Evolutionary conservation across 2,888 invertebrate species (phyloP).

Genomic region (Malthinus flaveolus): DNA sequence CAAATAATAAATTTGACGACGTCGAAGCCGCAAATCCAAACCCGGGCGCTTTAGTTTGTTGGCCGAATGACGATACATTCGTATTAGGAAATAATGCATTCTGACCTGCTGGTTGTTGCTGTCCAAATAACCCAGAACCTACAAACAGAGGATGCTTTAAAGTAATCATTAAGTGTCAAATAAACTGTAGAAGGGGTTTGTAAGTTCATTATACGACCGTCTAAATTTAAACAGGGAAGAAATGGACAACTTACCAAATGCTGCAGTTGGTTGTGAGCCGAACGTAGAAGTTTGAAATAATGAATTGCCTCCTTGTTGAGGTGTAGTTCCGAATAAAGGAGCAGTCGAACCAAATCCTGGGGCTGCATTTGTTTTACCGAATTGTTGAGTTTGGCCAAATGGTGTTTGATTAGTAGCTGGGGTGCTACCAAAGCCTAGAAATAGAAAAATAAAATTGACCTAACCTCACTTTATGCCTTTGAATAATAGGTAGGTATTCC

Average conservation of each 20-base stretch:
- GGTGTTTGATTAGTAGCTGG: slow-evolving; percentile 36
- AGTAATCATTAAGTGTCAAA: not conserved
- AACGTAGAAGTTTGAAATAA: slow-evolving; percentile 70
- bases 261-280: slow-evolving; percentile 58
- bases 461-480: no score
- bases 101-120: slow-evolving; percentile 50
- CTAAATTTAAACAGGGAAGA: not conserved
- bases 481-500: not conserved
- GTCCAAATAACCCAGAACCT: slow-evolving; percentile 37
- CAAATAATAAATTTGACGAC: slow-evolving; percentile 18
- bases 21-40: slow-evolving; percentile 52
- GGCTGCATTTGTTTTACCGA: slow-evolving; percentile 61
- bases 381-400: slow-evolving; percentile 45
- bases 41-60: slow-evolving; percentile 59
- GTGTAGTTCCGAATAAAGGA: slow-evolving; percentile 61
- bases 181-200: not conserved
- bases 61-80: slow-evolving; percentile 58
- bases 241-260: slow-evolving; percentile 46
- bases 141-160: not conserved
- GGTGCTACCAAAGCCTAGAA: slow-evolving; percentile 39
- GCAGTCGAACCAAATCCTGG: slow-evolving; percentile 65
- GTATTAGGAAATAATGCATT: slow-evolving; percentile 67
- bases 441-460: not conserved
- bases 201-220: not conserved
- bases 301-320: slow-evolving; percentile 56